Evolutionary conservation across 2,113 vertebrate species (phyloP), one percentile per base, ranked within the genome.

Genomic region (Cygnus atratus): DNA sequence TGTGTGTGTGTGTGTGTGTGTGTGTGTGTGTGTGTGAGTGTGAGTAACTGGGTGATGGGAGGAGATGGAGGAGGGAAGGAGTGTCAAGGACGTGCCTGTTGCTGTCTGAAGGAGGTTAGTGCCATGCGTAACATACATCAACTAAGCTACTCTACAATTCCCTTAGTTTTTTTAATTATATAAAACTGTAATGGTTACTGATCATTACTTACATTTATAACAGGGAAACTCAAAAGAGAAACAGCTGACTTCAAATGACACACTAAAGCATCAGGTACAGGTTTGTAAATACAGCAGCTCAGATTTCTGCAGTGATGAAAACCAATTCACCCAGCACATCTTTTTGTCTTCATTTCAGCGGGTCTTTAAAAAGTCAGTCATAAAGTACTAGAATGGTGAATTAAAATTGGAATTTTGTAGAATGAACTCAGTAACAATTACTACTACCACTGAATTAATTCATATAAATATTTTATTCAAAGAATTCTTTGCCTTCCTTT

Each of bases 401-500:
- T 68, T 79, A 82, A 88, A 93, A 91, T 48, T 50, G 88, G 66
- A 90, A 65, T 88, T 81, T 77, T 81, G 80, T 93, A 75, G 86
- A 88, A 95, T 90, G 80, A 92, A 44, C 57, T 90, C 48, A 8
- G 65, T 78, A 72, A 87, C 83, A 92, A 92, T 86, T 84, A 68
- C 70, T 79, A 76, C 66, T 72, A 62, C 62, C 16, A 33, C 73
- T 79, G 86, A 94, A 94, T 96, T 92, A 90, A 96, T 95, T 97
- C 14, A 9, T 93, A 79, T 84, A 88, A 90, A 87, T 96, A 92
- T 93, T 94, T 95, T 79, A 94, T 96, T 95, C 79, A 81, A 94
- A 94, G 68, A 72, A 62, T 84, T 84, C 22, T 65, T 17, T 93
- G 76, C 43, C 66, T 96, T 31, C 86, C 28, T 83, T 77, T n/a